phyloP scores from a whole-genome alignment of 2,797 vertebrate species.

The Buphagus erythrorhynchus region DNA sequence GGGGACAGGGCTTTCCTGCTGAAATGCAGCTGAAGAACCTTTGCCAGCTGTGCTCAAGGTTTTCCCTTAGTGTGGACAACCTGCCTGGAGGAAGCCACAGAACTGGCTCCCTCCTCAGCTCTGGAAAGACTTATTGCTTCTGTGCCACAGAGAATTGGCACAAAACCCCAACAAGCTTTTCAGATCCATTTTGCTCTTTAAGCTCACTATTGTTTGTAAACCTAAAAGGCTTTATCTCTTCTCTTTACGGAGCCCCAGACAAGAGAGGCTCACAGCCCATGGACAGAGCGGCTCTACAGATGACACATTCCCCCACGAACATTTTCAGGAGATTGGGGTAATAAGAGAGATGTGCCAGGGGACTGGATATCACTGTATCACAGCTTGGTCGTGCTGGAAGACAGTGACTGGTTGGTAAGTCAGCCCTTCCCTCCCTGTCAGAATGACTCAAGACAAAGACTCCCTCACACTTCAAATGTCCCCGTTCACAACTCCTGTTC shows the following conservation, averaged over 20 bases:
- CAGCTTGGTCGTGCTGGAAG: constrained; percentile 30
- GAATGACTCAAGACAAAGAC: constrained; percentile 61
- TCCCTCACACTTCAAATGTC: constrained; percentile 21
- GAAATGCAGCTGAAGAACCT: rapidly evolving
- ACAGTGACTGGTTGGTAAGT: constrained; percentile 29
- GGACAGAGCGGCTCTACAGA: neutral
- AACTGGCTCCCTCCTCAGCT: neutral
- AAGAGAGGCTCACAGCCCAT: neutral
- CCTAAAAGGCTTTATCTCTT: constrained; percentile 17
- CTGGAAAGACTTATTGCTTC: neutral
- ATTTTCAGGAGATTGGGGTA: neutral
- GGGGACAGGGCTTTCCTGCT: neutral
- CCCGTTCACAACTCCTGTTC: constrained; percentile 21
- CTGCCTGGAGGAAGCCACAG: neutral
- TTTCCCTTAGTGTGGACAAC: neutral
- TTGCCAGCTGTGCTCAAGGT: rapidly evolving
- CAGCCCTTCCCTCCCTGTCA: constrained; percentile 32
- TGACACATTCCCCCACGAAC: neutral
- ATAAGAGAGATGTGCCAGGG: neutral
- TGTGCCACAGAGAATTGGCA: neutral
- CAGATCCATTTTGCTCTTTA: constrained; percentile 28
- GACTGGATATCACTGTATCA: constrained; percentile 2
- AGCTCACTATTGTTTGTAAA: constrained; percentile 40
- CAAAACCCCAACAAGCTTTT: constrained; percentile 37
- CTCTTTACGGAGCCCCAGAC: neutral